Conservation (phyloP, 2,888 invertebrate genomes). For the Chrysolina haemoptera region DNA sequence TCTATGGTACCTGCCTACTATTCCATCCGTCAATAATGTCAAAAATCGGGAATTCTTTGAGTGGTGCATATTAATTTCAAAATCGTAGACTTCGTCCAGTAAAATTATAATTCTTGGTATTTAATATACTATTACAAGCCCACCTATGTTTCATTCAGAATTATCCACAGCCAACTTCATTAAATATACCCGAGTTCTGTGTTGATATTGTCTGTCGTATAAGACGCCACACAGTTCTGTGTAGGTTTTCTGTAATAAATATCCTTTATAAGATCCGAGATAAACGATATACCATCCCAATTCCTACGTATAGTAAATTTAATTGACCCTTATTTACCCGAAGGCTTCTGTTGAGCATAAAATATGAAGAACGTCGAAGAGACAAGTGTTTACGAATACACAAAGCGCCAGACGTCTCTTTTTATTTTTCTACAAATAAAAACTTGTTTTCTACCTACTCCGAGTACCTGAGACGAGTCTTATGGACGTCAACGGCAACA, state of each 20-base stretch:
- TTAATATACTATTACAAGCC: no score
- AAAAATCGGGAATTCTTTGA: no score
- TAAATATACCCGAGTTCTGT: no score
- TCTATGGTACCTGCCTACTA: no score
- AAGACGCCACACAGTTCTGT: background rate
- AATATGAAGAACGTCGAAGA: background rate
- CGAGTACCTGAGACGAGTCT: background rate
- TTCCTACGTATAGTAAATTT: slow-evolving; percentile 1
- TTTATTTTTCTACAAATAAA: background rate
- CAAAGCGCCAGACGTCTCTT: background rate
- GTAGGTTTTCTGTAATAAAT: background rate
- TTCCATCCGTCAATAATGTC: no score
- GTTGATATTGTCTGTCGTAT: background rate
- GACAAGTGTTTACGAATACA: slow-evolving; percentile 8
- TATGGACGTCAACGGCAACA: background rate
- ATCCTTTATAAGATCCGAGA: background rate
- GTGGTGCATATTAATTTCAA: no score
- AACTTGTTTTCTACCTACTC: slow-evolving; percentile 13
- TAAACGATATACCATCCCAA: background rate
- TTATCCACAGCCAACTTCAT: no score
- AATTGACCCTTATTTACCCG: slow-evolving; percentile 8
- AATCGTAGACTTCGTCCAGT: no score
- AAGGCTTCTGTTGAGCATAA: slow-evolving; percentile 1
- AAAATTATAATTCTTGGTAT: no score
- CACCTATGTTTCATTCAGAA: no score